Percentiles rank a stretch among this genome's conserved stretches.
These are phyloP conservation scores for Charadrius vociferus DNA, from an alignment of 2,113 vertebrate genomes.

Conservation along the genomic window DNA sequence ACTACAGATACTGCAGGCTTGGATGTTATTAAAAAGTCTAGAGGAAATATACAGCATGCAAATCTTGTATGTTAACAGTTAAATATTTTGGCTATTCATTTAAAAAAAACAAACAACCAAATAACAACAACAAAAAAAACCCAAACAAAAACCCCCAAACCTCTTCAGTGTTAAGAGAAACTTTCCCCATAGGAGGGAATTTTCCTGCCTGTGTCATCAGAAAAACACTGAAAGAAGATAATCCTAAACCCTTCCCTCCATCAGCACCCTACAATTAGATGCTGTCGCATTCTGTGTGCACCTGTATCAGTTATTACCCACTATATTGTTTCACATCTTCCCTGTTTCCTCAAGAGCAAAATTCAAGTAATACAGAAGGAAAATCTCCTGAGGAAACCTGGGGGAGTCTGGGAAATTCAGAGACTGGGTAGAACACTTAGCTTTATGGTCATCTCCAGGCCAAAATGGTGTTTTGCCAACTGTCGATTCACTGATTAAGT, in stretches of 20 bases:
- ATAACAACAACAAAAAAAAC: rapidly evolving
- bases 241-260: not conserved
- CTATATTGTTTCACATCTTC: not conserved
- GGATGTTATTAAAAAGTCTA: not conserved
- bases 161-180: not conserved
- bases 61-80: not conserved
- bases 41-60: not conserved
- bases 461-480: not conserved
- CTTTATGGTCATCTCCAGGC: not conserved
- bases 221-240: not conserved
- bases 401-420: not conserved
- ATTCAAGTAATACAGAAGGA: not conserved
- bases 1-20: not conserved
- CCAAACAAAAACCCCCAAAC: not conserved
- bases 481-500: rapidly evolving
- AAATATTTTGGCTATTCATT: not conserved
- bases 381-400: not conserved
- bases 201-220: not conserved
- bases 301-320: not conserved
- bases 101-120: no score
- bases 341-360: not conserved
- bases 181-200: not conserved
- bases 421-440: not conserved
- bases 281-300: rapidly evolving
- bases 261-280: not conserved